A percentile compares a stretch with the other conserved stretches of the same genome.
phyloP scores from a whole-genome alignment of 2,888 invertebrate species.

The Panopea generosa region DNA sequence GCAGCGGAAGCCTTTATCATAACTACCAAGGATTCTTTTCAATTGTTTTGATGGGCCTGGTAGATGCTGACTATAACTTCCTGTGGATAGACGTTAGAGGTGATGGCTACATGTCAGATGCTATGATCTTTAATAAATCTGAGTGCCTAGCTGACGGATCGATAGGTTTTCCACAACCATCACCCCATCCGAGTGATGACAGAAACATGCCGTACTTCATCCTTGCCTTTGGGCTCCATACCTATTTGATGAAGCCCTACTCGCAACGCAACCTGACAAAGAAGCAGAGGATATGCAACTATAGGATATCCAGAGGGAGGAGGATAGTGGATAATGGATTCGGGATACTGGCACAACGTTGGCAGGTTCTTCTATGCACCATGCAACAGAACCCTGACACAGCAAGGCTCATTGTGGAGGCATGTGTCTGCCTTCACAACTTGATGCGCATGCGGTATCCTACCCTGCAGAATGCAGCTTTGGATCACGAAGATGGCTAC shows the following conservation, averaged over 20 bases:
- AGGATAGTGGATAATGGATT: conserved; percentile 68
- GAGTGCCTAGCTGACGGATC: conserved; percentile 47
- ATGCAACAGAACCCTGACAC: conserved; percentile 54
- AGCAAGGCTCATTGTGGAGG: conserved; percentile 33
- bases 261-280: conserved; percentile 40
- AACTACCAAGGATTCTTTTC: too few relatives aligned
- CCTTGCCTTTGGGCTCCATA: conserved; percentile 64
- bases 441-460: conserved; percentile 55
- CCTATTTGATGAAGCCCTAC: too few relatives aligned
- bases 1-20: too few relatives aligned
- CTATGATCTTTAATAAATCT: too few relatives aligned
- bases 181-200: conserved; percentile 51
- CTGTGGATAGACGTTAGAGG: too few relatives aligned
- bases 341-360: conserved; percentile 65
- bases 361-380: conserved; percentile 48
- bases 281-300: conserved; percentile 61
- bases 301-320: too few relatives aligned
- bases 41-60: too few relatives aligned
- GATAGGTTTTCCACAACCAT: conserved; percentile 51
- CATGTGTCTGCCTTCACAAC: conserved; percentile 61
- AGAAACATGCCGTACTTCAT: conserved; percentile 59
- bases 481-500: conserved; percentile 57
- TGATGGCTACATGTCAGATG: too few relatives aligned
- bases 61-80: too few relatives aligned
- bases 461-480: too few relatives aligned